Evolutionary conservation across 30 jellyfish, hydroid and myxozoan species (phyloP).

Genomic region (Aurelia coerulea): DNA sequence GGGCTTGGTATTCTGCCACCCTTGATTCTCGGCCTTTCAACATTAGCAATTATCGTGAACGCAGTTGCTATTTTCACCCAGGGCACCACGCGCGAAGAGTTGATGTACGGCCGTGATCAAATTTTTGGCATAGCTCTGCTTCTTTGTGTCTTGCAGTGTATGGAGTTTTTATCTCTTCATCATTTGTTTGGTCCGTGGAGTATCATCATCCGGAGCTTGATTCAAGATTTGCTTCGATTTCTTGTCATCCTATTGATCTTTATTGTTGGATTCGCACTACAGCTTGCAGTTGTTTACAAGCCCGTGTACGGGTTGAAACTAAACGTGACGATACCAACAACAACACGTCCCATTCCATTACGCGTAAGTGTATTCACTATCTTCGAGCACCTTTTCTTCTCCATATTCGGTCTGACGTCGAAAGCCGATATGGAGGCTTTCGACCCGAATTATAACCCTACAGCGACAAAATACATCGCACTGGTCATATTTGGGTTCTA

Average conservation of each 20-base stretch:
- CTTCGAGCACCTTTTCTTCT: slow-evolving; percentile 79
- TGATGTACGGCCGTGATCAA: slow-evolving; percentile 92
- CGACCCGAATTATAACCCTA: slow-evolving; percentile 82
- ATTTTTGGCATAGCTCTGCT: slow-evolving; percentile 84
- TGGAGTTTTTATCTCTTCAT: slow-evolving; percentile 91
- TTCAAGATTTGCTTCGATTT: slow-evolving; percentile 84
- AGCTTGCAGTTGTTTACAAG: slow-evolving; percentile 83
- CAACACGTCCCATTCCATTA: slow-evolving; percentile 34
- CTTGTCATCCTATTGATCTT: slow-evolving; percentile 86
- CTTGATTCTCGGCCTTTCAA: slow-evolving; percentile 66
- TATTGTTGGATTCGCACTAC: slow-evolving; percentile 90
- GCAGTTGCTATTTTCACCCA: slow-evolving; percentile 55
- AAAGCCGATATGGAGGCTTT: slow-evolving; percentile 39
- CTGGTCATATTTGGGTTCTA: slow-evolving; percentile 78
- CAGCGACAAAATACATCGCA: slow-evolving; percentile 80
- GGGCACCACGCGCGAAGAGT: slow-evolving; percentile 77
- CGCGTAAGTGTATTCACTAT: slow-evolving; percentile 60
- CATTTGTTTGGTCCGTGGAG: slow-evolving; percentile 99
- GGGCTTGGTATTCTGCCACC: slow-evolving; percentile 87
- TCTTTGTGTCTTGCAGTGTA: slow-evolving; percentile 73
- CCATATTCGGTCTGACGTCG: slow-evolving; percentile 86
- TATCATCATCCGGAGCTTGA: slow-evolving; percentile 84
- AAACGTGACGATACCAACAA: slow-evolving; percentile 63
- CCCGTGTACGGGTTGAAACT: slow-evolving; percentile 77
- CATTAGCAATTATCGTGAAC: slow-evolving; percentile 73